phyloP scores from a whole-genome alignment of 2,797 vertebrate species.

The Gallirallus australis region DNA sequence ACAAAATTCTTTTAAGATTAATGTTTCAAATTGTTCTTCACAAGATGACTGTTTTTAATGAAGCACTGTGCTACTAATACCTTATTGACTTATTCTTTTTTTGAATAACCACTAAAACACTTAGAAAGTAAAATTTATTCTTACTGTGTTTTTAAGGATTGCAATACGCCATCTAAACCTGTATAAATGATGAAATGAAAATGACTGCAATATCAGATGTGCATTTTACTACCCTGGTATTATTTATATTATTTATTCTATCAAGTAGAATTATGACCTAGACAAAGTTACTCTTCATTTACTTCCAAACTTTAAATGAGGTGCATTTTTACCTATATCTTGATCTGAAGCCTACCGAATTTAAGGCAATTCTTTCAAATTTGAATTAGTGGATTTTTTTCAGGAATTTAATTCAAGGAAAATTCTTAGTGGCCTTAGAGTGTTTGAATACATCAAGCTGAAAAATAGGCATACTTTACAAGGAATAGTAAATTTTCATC shows the following conservation, averaged over 20 bases:
- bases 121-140: not conserved
- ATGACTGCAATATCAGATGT: not conserved
- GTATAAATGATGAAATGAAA: not conserved
- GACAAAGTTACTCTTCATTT: not conserved
- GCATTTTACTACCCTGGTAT: not conserved
- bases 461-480: not conserved
- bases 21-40: not conserved
- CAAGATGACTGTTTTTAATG: not conserved
- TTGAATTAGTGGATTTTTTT: not conserved
- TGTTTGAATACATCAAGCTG: not conserved
- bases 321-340: not conserved
- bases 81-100: not conserved
- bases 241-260: not conserved
- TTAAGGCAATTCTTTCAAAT: not conserved
- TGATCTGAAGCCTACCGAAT: not conserved
- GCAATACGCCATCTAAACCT: not conserved
- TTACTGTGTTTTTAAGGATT: not conserved
- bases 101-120: not conserved
- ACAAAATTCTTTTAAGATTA: not conserved
- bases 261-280: not conserved
- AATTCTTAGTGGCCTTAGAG: not conserved
- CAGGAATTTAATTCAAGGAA: not conserved
- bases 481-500: not conserved
- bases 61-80: not conserved
- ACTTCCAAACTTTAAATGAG: not conserved